Conservation (phyloP, 2,797 vertebrate species). For the Saguinus oedipus region DNA sequence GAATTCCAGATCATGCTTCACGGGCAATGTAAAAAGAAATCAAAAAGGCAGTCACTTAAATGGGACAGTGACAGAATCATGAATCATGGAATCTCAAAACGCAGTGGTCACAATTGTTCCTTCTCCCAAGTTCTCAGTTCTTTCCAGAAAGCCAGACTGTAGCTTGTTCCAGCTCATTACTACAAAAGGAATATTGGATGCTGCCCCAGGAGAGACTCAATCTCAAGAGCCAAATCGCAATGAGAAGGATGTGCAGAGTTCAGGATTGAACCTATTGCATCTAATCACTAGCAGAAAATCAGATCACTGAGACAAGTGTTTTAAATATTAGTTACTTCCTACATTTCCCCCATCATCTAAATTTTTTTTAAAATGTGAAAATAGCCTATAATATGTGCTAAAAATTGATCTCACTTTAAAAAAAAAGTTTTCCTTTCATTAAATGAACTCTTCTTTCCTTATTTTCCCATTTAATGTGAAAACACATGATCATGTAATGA, state of each 20-base stretch:
- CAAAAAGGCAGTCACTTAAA: background rate
- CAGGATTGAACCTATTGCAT: accelerated
- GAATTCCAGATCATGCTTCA: background rate
- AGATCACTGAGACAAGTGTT: background rate
- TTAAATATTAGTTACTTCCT: background rate
- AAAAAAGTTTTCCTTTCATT: background rate
- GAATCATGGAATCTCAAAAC: background rate
- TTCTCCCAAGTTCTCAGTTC: background rate
- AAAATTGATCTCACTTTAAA: background rate
- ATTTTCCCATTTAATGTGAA: background rate
- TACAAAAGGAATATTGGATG: background rate
- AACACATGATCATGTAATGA: background rate
- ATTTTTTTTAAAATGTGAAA: background rate
- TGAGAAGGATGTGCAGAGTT: background rate
- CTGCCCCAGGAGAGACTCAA: background rate
- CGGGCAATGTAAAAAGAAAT: background rate
- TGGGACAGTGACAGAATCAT: background rate
- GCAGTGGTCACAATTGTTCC: background rate
- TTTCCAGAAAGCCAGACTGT: background rate
- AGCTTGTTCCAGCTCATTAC: background rate
- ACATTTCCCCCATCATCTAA: background rate
- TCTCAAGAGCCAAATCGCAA: background rate
- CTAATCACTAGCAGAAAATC: background rate
- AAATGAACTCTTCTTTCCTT: background rate
- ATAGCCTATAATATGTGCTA: background rate